Evolutionary conservation across 2,797 vertebrate species (phyloP), one percentile per base, ranked within the genome.

Genomic region (Enteromius viviparus): DNA sequence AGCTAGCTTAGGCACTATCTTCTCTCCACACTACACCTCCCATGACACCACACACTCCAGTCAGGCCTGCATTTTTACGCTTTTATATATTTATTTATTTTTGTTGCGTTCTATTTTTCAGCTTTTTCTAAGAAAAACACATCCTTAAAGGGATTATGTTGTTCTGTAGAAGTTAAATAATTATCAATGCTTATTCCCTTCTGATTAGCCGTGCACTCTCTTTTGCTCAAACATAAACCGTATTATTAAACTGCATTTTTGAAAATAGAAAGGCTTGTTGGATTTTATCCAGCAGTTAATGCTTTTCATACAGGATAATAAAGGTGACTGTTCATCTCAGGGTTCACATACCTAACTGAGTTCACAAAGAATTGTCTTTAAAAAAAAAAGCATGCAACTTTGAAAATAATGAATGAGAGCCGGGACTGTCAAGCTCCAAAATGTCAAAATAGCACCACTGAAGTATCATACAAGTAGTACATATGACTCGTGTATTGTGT

Each of bases 71-170:
- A 97, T 97, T 84, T 96, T 97, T 96, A 92, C 90, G 94, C 90
- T 95, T 88, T 92, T 93, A 91, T 94, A 94, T 94, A 94, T 95
- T 93, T 94, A 95, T 94, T 94, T 94, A 94, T 95, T 94, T 94
- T 93, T 92, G 89, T 81, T 64, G 77, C 87, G 82, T 92, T 93
- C 90, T 79, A 83, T 93, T 92, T 90, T 82, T 88, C 89, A 74
- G 84, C 85, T 78, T 92, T 92, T 94, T 92, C 88, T 81, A 77
- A 90, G 81, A 89, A 91, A 92, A 96, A 95, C 95, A 95, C 95
- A 94, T 94, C 94, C 95, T 96, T 97, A 97, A 99, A 97, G 95
- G 97, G 98, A 99, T 98, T 99, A 98, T 96, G 96, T 95, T 95
- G 95, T 96, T 96, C 96, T 95, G 96, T 96, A 91, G 91, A 91